Conservation (phyloP, 1,140 invertebrate genomes). For the Gryllus bimaculatus region DNA sequence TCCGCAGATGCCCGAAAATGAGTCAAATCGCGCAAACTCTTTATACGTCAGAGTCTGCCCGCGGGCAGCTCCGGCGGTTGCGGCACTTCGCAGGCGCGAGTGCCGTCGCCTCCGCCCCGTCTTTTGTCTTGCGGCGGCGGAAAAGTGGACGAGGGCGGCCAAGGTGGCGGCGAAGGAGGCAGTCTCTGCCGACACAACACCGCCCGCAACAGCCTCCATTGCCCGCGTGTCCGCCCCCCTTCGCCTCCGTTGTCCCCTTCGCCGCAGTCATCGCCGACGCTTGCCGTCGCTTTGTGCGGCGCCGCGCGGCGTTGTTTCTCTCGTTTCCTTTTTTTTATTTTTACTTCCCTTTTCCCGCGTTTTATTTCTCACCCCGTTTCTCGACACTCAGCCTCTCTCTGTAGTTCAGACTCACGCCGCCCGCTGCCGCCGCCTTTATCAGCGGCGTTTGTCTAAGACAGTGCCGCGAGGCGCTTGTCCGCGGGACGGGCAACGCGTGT, state of each 20-base stretch:
- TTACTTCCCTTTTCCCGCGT: neutral
- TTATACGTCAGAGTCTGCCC: neutral
- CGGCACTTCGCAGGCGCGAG: no score
- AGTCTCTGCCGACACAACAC: no score
- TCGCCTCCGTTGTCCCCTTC: no score
- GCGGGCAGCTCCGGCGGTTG: no score
- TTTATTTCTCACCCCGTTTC: neutral
- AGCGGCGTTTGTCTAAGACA: no score
- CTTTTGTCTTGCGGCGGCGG: neutral
- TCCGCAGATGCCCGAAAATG: neutral
- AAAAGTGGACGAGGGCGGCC: neutral
- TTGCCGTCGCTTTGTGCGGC: neutral
- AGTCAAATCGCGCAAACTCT: neutral
- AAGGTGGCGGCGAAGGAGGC: no score
- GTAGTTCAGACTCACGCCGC: no score
- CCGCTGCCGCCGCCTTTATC: no score
- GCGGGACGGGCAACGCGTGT: neutral
- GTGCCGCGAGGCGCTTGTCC: no score
- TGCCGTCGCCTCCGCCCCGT: neutral
- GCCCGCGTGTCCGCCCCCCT: no score
- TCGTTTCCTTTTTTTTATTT: neutral
- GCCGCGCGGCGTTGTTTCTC: neutral
- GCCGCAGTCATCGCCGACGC: no score
- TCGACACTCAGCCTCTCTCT: neutral
- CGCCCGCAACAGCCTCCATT: no score